Percentiles rank a stretch among this genome's conserved stretches.
Evolutionary conservation across 2,888 invertebrate species (phyloP).

Genomic region (Taphrorychus bicolor): DNA sequence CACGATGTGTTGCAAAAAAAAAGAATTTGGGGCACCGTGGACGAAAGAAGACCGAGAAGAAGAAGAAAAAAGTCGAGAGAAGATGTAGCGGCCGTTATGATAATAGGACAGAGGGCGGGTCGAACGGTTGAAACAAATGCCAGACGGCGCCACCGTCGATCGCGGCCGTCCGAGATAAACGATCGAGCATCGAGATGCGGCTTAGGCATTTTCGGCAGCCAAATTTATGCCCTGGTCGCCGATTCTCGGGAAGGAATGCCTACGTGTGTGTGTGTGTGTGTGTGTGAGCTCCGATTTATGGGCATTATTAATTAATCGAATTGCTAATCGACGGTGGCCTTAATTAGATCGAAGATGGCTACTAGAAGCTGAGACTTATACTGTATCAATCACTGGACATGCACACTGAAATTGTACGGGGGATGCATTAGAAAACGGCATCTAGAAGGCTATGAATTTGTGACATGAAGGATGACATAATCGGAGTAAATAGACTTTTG

Average conservation of each 20-base stretch:
- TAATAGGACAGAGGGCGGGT: constrained; percentile 52
- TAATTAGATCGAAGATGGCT: background rate
- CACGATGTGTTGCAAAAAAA: constrained; percentile 7
- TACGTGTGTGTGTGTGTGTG: constrained; percentile 13
- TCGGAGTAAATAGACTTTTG: no score
- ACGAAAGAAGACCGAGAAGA: constrained; percentile 7
- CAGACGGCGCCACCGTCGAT: constrained; percentile 50
- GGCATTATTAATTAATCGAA: constrained; percentile 39
- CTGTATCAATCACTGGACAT: no score
- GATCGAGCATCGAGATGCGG: constrained; percentile 35
- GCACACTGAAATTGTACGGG: no score
- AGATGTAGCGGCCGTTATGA: constrained; percentile 45
- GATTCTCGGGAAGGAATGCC: constrained; percentile 26
- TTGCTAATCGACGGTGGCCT: background rate
- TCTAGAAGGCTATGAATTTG: no score
- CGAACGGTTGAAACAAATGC: constrained; percentile 51
- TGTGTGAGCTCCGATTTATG: constrained; percentile 29
- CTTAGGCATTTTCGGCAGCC: constrained; percentile 39
- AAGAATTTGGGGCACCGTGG: no score
- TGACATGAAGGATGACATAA: no score
- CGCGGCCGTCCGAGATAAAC: constrained; percentile 49
- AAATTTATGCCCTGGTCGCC: constrained; percentile 39
- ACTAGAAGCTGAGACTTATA: no score
- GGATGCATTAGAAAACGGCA: no score
- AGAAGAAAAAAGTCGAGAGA: constrained; percentile 27